Conservation (phyloP, 2,888 invertebrate species). For the Lathronympha strigana region DNA sequence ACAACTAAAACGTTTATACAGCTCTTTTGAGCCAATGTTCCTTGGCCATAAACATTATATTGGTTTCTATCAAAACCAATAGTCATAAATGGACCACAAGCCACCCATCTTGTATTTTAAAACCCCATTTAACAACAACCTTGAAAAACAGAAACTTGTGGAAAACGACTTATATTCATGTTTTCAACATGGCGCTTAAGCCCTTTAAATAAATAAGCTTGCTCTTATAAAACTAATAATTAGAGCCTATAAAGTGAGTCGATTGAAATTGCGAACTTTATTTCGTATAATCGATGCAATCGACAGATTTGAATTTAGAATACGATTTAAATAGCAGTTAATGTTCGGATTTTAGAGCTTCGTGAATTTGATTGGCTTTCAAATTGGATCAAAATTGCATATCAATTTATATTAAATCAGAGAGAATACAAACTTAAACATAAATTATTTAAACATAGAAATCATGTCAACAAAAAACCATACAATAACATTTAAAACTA, state of each 20-base stretch:
- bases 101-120: conserved; percentile 68
- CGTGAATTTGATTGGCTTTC: background rate
- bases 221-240: conserved; percentile 73
- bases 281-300: conserved; percentile 62
- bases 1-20: background rate
- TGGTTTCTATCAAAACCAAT: conserved; percentile 65
- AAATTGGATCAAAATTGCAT: background rate
- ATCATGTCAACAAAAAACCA: no score
- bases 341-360: background rate
- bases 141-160: background rate
- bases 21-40: conserved; percentile 39
- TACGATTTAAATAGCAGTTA: conserved; percentile 1
- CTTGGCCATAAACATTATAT: conserved; percentile 52
- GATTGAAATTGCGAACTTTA: conserved; percentile 57
- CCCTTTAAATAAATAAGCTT: conserved; percentile 50
- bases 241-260: conserved; percentile 72
- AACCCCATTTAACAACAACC: conserved; percentile 57
- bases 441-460: no score
- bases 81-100: conserved; percentile 68
- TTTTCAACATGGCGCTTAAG: conserved; percentile 32
- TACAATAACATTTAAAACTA: no score
- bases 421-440: background rate
- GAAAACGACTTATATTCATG: conserved; percentile 7
- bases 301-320: conserved; percentile 31
- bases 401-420: background rate